Base-by-base conservation (phyloP, 2,888 invertebrate species). In the Ypsolopha scabrella region DNA sequence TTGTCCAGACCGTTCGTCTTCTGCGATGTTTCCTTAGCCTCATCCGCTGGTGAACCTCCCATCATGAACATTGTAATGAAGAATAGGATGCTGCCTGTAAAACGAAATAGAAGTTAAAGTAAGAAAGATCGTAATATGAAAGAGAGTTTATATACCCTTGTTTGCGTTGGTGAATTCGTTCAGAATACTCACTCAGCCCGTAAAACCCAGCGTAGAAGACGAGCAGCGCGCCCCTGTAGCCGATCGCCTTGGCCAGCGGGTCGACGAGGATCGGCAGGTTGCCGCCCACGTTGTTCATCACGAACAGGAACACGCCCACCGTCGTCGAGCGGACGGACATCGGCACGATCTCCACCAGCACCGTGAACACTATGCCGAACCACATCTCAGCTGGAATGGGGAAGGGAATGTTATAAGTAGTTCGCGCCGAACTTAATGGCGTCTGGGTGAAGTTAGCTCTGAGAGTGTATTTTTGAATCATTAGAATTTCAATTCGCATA, bases 281-380 rank as follows among this genome's bases (percentile, higher is more conserved):
- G 38, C 96, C 96, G 6, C 96, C 96, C 55, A 96, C 91, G 79
- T 96, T 96, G 85, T 96, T 96, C 94, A 96, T 96, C 2, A 96
- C 94, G 76, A 96, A 96, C 41, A 96, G 87, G 71, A 96, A 96
- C 37, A 95, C 90, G 0, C 95, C 96, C 10, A 96, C 91, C 0
- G 94, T 93, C 41, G 95, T 94, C 6, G 95, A 95, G 47, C 96
- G 88, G 10, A 95, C 90, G 6, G 91, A 89, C 47, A 94, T 67
- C 0, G 95, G 95, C 1, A 96, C 95, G 56, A 96, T 93, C 80
- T 96, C 96, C 1, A 96, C 95, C 2, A 96, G 88, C 66, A 96
- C 93, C 3, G 96, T 95, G 74, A 96, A 96, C 4, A 96, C 91
- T 57, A 96, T 95, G 48, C 96, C 96, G 75, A 96, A 96, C 96